phyloP scores from a whole-genome alignment of 2,888 invertebrate genomes.

The Plebejus anna region DNA sequence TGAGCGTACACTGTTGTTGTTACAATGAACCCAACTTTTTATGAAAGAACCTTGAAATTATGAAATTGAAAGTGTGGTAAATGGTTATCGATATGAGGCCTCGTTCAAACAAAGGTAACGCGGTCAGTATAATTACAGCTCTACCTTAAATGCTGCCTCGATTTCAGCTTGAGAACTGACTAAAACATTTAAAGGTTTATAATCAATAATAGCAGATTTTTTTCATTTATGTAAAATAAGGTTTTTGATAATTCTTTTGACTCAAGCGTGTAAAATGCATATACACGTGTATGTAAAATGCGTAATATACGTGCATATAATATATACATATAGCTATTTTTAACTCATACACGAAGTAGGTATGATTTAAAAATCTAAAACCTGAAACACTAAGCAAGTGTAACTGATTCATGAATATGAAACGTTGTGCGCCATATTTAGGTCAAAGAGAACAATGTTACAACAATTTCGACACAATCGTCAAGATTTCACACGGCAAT shows the following conservation, averaged over 20 bases:
- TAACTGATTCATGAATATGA: not conserved
- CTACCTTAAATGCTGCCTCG: slow-evolving; percentile 11
- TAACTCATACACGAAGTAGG: no score
- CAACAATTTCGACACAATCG: slow-evolving; percentile 1
- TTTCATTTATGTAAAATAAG: no score
- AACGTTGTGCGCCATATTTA: not conserved
- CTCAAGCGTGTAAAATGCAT: no score
- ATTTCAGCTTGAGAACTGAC: not conserved
- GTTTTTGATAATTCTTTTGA: no score
- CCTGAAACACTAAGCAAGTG: not conserved
- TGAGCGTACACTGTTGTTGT: not conserved
- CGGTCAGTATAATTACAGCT: slow-evolving; percentile 3
- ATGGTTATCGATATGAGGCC: slow-evolving; percentile 7
- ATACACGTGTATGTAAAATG: no score
- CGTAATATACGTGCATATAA: no score
- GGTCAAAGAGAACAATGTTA: slow-evolving; percentile 3
- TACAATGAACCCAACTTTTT: not conserved
- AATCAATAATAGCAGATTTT: no score
- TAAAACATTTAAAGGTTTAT: not conserved
- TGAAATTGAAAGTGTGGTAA: slow-evolving; percentile 16
- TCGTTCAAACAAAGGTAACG: slow-evolving; percentile 25
- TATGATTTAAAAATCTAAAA: not conserved
- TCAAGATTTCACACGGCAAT: slow-evolving; percentile 12
- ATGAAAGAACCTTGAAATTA: not conserved
- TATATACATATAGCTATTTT: no score